Conservation (phyloP, 1,140 invertebrate genomes). For the Heliconius hermathena region DNA sequence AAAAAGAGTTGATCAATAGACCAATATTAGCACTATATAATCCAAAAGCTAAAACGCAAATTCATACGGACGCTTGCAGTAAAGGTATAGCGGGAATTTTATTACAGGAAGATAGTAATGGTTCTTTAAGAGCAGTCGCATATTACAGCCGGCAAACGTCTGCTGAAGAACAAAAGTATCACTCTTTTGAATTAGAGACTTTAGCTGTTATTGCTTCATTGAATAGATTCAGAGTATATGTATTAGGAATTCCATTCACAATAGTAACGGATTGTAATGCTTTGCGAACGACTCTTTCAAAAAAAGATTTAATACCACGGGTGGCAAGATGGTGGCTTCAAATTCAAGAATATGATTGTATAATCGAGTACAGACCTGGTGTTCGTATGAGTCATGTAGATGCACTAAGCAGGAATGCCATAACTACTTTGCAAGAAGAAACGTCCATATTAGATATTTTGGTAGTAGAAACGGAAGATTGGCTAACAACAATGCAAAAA, state of each 20-base stretch:
- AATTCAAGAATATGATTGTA: conserved; percentile 33
- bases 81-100: conserved; percentile 44
- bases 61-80: conserved; percentile 48
- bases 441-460: conserved; percentile 28
- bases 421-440: neutral
- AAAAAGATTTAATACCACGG: conserved; percentile 41
- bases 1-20: conserved; percentile 14
- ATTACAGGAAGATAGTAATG: conserved; percentile 33
- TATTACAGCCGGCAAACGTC: conserved; percentile 48
- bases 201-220: conserved; percentile 73
- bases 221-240: conserved; percentile 69
- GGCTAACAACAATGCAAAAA: conserved; percentile 23
- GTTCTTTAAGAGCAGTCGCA: conserved; percentile 37
- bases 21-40: conserved; percentile 43
- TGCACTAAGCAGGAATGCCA: conserved; percentile 31
- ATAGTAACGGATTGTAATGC: conserved; percentile 64
- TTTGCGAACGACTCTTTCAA: conserved; percentile 29
- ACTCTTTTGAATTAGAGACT: conserved; percentile 47
- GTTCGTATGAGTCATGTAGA: conserved; percentile 40
- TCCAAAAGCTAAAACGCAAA: conserved; percentile 33
- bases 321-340: conserved; percentile 41
- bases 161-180: conserved; percentile 30
- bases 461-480: conserved; percentile 17
- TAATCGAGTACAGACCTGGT: conserved; percentile 41
- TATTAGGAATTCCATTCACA: conserved; percentile 70